Conservation (phyloP, 1,140 invertebrate genomes). For the Hypothenemus hampei region DNA sequence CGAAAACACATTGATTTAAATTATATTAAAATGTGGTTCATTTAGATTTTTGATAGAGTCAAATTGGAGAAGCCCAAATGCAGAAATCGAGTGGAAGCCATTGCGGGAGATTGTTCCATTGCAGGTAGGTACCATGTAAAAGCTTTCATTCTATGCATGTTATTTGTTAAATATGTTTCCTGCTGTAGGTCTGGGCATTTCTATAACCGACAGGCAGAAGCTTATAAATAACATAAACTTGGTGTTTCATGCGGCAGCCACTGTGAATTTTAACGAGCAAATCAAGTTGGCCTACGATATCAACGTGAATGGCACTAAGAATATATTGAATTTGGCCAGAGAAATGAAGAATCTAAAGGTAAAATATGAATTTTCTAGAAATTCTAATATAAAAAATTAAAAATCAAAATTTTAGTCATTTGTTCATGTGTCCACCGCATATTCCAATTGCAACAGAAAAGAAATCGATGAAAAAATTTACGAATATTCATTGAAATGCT, state of each 20-base stretch:
- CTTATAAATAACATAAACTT: slow-evolving; percentile 60
- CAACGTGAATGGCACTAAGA: slow-evolving; percentile 58
- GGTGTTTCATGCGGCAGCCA: slow-evolving; percentile 86
- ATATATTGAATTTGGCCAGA: slow-evolving; percentile 55
- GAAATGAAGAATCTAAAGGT: slow-evolving; percentile 60
- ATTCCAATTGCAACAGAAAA: slow-evolving; percentile 57
- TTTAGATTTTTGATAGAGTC: slow-evolving; percentile 32
- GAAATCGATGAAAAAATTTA: slow-evolving; percentile 65
- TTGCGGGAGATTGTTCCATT: slow-evolving; percentile 45
- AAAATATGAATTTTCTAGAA: not conserved
- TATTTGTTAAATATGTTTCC: not conserved
- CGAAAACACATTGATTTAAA: not conserved
- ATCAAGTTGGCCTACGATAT: slow-evolving; percentile 58
- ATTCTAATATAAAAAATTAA: not conserved
- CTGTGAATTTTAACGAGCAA: slow-evolving; percentile 82
- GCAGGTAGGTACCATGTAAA: slow-evolving; percentile 19
- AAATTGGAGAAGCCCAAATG: slow-evolving; percentile 40
- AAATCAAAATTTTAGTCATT: slow-evolving; percentile 31
- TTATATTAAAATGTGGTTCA: too few species aligned
- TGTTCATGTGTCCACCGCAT: slow-evolving; percentile 57
- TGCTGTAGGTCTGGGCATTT: slow-evolving; percentile 55
- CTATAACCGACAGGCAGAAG: slow-evolving; percentile 50
- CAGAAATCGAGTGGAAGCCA: slow-evolving; percentile 43
- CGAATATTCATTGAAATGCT: slow-evolving; percentile 57
- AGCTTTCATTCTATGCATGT: too few species aligned